Base-by-base conservation (phyloP, 1,140 invertebrate species). In the Acyrthosiphon pisum region DNA sequence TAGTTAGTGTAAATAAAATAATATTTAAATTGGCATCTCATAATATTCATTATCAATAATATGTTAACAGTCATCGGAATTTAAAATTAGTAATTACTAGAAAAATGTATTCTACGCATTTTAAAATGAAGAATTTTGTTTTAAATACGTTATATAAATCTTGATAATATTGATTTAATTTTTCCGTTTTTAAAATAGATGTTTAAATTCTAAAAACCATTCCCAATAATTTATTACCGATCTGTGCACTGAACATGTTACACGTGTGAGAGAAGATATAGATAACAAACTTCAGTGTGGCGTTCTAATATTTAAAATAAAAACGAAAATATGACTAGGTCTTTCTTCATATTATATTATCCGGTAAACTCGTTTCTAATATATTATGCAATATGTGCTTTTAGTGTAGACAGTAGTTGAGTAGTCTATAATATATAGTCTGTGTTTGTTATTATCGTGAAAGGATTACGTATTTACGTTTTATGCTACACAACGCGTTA, bases 291-390 rank as follows among this genome's bases (percentile, higher is more conserved):
- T 2, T 53, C 1, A 20, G 35, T 53, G 46, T 53, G 48, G 46
- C n/a, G 87, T 89, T 11, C 7, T 89, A 26, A 23, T 50, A 89
- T 53, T 53, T 37, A 35, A 30, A 89, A 89, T 89, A 37, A 50
- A 53, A 11, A 53, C 20, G 22, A 89, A 89, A 89, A 89, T 88
- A 89, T 53, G 35, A 89, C 48, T 53, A 41, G 4, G 53, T 60
- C 88, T 90, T 60, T 41, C 35, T 41, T 90, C 35, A 41, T 90
- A 18, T 41, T 60, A 7, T 30, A 18, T 60, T 41, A 7, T 44
- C 11, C 88, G 30, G 35, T 60, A 90, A 90, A 90, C 88, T 90
- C 26, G 88, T 90, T 90, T 90, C 60, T 18, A 60, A 90, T 60
- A 44, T 41, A 37, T 90, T 90, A 60, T 56, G 88, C 26, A 90